Conservation (phyloP, 1,140 invertebrate genomes). For the Dermatophagoides farinae region DNA sequence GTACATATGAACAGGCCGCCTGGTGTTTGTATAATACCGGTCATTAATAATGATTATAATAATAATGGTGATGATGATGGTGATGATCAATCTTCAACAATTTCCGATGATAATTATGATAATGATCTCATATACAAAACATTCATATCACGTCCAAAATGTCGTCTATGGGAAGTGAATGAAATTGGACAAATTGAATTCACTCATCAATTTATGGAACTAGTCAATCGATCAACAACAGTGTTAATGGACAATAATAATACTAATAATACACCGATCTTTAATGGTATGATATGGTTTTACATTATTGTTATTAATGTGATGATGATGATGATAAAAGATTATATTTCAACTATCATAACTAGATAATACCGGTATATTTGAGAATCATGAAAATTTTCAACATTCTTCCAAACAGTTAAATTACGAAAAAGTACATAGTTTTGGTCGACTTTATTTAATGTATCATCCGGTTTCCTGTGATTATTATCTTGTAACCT, state of each 20-base stretch:
- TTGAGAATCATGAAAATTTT: neutral
- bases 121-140: neutral
- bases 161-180: neutral
- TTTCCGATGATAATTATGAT: neutral
- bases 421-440: neutral
- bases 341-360: neutral
- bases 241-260: neutral
- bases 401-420: neutral
- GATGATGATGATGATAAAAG: neutral
- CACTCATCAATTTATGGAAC: neutral
- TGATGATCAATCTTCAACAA: neutral
- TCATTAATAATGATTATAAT: neutral
- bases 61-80: neutral
- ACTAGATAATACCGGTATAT: neutral
- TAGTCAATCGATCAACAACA: neutral
- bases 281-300: neutral
- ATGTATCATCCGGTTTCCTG: neutral
- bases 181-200: neutral
- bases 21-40: neutral
- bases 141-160: neutral
- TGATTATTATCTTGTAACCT: slow-evolving; percentile 1
- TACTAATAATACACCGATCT: neutral
- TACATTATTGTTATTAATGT: neutral
- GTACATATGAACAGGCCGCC: neutral
- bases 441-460: neutral